phyloP scores from a whole-genome alignment of 2,797 vertebrate genomes.

The Bradypus variegatus region DNA sequence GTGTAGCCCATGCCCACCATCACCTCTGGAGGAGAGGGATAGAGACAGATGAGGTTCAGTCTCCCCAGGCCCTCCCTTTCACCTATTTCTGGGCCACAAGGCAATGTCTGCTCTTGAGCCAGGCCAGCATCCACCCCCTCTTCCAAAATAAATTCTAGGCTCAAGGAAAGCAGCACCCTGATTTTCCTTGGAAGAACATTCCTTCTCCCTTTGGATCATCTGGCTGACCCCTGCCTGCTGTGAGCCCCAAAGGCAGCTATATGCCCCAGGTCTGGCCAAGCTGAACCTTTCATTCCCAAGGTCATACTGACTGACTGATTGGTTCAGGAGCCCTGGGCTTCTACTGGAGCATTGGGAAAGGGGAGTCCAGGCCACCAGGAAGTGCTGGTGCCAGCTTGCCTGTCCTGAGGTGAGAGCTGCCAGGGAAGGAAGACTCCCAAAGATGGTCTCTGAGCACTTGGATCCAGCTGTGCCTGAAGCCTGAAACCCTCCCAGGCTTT shows the following conservation, averaged over 20 bases:
- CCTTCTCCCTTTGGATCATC: not conserved
- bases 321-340: not conserved
- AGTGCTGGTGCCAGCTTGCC: not conserved
- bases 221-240: not conserved
- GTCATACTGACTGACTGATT: not conserved
- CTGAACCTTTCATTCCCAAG: not conserved
- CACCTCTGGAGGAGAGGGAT: constrained; percentile 77
- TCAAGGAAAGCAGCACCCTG: not conserved
- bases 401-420: not conserved
- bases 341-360: not conserved
- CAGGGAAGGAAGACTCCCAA: not conserved
- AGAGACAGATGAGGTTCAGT: constrained; percentile 32
- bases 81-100: not conserved
- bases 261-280: not conserved
- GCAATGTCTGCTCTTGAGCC: not conserved
- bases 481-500: not conserved
- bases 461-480: constrained; percentile 8
- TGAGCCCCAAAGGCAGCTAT: not conserved
- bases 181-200: not conserved
- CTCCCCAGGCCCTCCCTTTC: not conserved
- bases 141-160: too few species aligned
- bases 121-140: not conserved
- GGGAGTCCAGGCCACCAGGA: not conserved
- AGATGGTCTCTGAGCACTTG: not conserved
- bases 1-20: constrained; percentile 96